Percentiles rank a stretch among this genome's conserved stretches.
Conservation (phyloP, 2,888 invertebrate species). For the Diadegma fenestrale region DNA sequence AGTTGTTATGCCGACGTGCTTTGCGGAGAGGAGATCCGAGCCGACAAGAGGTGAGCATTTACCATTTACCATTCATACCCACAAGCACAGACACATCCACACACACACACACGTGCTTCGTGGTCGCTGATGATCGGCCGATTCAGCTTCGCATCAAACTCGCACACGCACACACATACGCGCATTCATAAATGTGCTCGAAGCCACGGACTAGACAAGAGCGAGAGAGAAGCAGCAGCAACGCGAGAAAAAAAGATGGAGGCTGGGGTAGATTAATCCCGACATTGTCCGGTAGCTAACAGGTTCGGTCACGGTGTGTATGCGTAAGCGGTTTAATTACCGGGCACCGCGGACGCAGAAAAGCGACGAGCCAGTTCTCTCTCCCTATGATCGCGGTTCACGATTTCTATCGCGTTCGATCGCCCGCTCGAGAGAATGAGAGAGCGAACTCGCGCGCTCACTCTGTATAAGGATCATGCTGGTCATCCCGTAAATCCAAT, state of each 20-base stretch:
- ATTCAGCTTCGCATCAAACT: slow-evolving; percentile 20
- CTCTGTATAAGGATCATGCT: slow-evolving; percentile 56
- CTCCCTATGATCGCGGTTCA: slow-evolving; percentile 53
- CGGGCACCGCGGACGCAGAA: slow-evolving; percentile 44
- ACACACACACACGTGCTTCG: slow-evolving; percentile 1
- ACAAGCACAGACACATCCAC: neutral
- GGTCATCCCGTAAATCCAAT: slow-evolving; percentile 71
- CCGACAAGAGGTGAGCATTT: slow-evolving; percentile 54
- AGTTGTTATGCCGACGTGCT: slow-evolving; percentile 27
- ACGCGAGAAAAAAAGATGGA: slow-evolving; percentile 30
- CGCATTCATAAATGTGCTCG: neutral
- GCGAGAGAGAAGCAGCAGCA: slow-evolving; percentile 1
- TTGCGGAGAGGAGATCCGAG: slow-evolving; percentile 44
- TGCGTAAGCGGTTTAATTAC: slow-evolving; percentile 71
- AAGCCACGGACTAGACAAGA: slow-evolving; percentile 42
- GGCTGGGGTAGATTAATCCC: slow-evolving; percentile 56
- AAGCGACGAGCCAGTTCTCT: slow-evolving; percentile 36
- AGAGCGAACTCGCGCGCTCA: neutral
- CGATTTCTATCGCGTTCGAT: slow-evolving; percentile 66
- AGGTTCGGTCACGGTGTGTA: slow-evolving; percentile 70
- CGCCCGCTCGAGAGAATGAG: neutral
- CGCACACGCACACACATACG: neutral
- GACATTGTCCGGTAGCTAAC: slow-evolving; percentile 72
- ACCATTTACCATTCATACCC: slow-evolving; percentile 33
- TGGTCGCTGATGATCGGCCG: slow-evolving; percentile 39